These are phyloP conservation scores for Protonibea diacanthus DNA, from an alignment of 2,797 vertebrate species.

Conservation along the genomic window DNA sequence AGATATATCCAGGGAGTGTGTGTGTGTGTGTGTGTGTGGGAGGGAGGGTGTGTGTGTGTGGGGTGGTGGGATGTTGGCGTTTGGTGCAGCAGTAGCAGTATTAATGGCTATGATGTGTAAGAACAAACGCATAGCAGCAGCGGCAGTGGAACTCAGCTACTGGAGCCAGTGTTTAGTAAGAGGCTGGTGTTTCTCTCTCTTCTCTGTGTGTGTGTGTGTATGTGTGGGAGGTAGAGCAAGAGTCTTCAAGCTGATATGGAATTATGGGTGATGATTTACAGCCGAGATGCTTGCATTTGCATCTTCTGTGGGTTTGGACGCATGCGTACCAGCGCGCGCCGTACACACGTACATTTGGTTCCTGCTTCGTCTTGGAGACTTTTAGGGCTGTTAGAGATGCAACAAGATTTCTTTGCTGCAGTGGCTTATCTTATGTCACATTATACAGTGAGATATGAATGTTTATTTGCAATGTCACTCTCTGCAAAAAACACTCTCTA, in stretches of 20 bases:
- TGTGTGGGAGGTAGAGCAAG: constrained; percentile 26
- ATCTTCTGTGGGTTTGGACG: constrained; percentile 31
- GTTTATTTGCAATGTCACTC: background rate
- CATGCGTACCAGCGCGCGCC: constrained; percentile 4
- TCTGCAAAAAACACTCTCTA: background rate
- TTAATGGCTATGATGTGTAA: constrained; percentile 80
- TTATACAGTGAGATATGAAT: background rate
- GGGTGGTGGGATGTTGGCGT: constrained; percentile 56
- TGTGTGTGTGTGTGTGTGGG: constrained; percentile 58
- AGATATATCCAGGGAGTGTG: constrained; percentile 65
- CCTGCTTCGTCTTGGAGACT: constrained; percentile 31
- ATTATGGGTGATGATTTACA: constrained; percentile 66
- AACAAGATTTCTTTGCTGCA: constrained; percentile 23
- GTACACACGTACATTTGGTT: constrained; percentile 13
- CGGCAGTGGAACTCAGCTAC: constrained; percentile 61
- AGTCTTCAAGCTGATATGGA: constrained; percentile 52
- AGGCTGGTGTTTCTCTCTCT: constrained; percentile 46
- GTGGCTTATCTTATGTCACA: background rate
- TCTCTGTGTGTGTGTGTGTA: constrained; percentile 23
- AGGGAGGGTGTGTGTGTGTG: constrained; percentile 29
- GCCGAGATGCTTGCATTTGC: constrained; percentile 48
- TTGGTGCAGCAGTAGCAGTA: constrained; percentile 76
- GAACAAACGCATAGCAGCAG: constrained; percentile 70
- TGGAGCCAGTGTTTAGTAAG: constrained; percentile 53
- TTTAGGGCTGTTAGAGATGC: constrained; percentile 21